Evolutionary conservation across 2,113 vertebrate genomes (phyloP), one percentile per base, ranked within the genome.

Genomic region (Vanacampus margaritifer): DNA sequence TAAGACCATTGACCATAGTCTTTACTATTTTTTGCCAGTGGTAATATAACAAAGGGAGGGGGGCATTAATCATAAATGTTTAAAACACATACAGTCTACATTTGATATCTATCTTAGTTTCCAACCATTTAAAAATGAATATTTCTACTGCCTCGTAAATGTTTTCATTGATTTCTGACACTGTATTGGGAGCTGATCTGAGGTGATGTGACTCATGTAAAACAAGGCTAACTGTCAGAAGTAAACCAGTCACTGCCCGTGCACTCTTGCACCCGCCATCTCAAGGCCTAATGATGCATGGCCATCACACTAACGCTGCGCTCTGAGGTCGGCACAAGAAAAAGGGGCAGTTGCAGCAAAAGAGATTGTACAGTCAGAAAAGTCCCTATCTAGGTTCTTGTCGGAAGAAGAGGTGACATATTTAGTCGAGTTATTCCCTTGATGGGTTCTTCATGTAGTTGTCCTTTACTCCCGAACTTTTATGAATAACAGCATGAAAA

Each of bases 151-250:
- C 82, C 68, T 79, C 74, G 80, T 81, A 74, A 80, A 87, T 82
- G 83, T 87, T 82, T 89, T 79, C 84, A 88, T 80, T 85, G 84
- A 87, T 87, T 87, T 90, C 74, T 73, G 64, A 83, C 81, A 86
- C 77, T 85, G 80, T 80, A 64, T 68, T 84, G 77, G 82, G 70
- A 73, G 60, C 77, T 78, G 85, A 80, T 90, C 89, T 87, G 89
- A 89, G 88, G 90, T 90, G 79, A 92, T 89, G 88, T 89, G 85
- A 85, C 89, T 91, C 88, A 91, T 92, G 90, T 92, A 91, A 88
- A 91, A 91, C 90, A 90, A 88, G 88, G 88, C 88, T 86, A 88
- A 80, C 86, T 91, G 88, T 91, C 88, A 91, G 86, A 88, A 85
- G 80, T 82, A 86, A 89, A 84, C 85, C 83, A 87, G 87, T 85